Evolutionary conservation across 2,113 vertebrate species (phyloP), one percentile per base, ranked within the genome.

Genomic region (Sula dactylatra): DNA sequence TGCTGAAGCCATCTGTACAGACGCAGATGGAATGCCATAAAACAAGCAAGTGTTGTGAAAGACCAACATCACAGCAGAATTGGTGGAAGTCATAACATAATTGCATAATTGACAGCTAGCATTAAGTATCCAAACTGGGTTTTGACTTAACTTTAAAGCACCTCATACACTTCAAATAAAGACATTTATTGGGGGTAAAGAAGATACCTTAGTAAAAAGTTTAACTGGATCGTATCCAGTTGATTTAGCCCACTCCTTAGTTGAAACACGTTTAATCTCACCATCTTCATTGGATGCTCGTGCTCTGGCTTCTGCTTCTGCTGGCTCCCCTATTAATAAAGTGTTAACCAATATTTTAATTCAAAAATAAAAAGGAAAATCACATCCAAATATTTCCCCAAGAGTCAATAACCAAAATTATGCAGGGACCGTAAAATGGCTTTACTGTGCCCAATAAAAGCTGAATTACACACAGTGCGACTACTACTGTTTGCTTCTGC

Each of bases 211-310:
- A 91, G 99, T 99, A 96, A 99, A 99, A 94, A 99, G 98, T 95
- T 99, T 99, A 83, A 99, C 95, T 1, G 99, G 96, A 94, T 99
- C 98, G 10, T 99, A 99, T 73, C 99, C 99, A 11, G 99, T 99
- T 90, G 99, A 99, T 64, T 99, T 99, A 66, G 99, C 99, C 99
- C 99, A 99, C 31, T 99, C 98, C 96, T 99, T 99, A 79, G 99
- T 99, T 74, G 99, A 99, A 86, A 99, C 97, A 15, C 99, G 99
- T 93, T 99, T 99, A 96, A 99, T 99, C 92, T 99, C 99, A 50
- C 99, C 99, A 52, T 99, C 99, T 97, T 99, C 99, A 96, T 99
- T 99, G 29, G 99, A 99, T 5, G 99, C 99, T 58, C 98, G 98
- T 78, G 99, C 99, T 82, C 99, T 98, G 62, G 99, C 99, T 64